Evolutionary conservation across 2,113 vertebrate genomes (phyloP), one percentile per base, ranked within the genome.

Genomic region (Sakesphorus luctuosus): DNA sequence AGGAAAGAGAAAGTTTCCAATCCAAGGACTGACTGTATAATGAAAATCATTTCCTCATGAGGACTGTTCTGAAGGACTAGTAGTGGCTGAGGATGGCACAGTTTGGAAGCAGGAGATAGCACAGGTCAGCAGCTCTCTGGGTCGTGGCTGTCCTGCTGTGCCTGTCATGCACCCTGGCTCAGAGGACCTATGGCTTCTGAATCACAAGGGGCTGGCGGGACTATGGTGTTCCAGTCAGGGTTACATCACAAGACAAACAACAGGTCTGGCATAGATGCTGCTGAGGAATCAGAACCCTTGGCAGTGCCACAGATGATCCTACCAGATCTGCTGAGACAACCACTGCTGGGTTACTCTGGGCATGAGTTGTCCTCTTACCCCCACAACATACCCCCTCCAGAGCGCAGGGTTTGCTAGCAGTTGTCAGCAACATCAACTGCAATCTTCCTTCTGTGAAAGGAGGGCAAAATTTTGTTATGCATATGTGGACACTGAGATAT

Each of bases 251-350:
- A 50, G 59, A 35, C 15, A 65, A 83, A 55, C 1, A 2, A 6
- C 26, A 24, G 24, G 6, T 53, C 71, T 92, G 90, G 75, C 59
- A 74, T 1, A 24, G 53, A 38, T 85, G 36, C 18, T 88, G 85
- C 88, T 93, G 92, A 94, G 56, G n/a, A 91, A 29, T 87, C 62
- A 91, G 72, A 89, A 19, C 40, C 9, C 28, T 35, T 73, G 66
- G 18, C 50, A 53, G 13, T 26, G 46, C 4, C n/a, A 92, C 52
- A 67, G 23, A 31, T 46, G 40, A 80, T 58, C 44, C 52, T 69
- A 75, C 4, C 40, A 79, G n/a, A 55, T 38, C 10, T 93, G 88
- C 72, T 93, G 90, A 94, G 68, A 31, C n/a, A 93, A 72, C 58
- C 6, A 7, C 0, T 0, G 5, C 20, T 61, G 47, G 25, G 24